Conservation (phyloP, 2,888 invertebrate genomes). For the Hybos culiciformis region DNA sequence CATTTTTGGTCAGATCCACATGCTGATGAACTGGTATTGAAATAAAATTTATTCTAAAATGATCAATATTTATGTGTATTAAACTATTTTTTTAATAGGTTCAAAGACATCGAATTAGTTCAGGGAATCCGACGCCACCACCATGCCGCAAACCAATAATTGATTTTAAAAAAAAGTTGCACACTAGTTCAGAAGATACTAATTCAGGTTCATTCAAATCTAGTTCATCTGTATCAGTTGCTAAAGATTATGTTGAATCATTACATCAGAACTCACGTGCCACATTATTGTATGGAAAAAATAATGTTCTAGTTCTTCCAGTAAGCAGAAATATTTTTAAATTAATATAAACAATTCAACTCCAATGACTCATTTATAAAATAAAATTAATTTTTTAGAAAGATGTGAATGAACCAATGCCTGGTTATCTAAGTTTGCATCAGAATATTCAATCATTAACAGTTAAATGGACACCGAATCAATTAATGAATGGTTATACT, state of each 20-base stretch:
- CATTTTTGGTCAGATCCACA: conserved; percentile 89
- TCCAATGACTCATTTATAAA: background rate
- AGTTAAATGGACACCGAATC: conserved; percentile 95
- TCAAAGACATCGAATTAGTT: conserved; percentile 56
- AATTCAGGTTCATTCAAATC: conserved; percentile 32
- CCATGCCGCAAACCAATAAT: conserved; percentile 58
- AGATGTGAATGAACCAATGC: conserved; percentile 67
- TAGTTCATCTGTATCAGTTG: conserved; percentile 37
- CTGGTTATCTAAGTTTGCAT: conserved; percentile 85
- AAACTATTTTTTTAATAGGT: conserved; percentile 29
- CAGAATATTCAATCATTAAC: conserved; percentile 67
- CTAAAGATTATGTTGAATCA: conserved; percentile 88
- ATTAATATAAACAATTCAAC: background rate
- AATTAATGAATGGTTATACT: conserved; percentile 80
- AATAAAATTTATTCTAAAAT: background rate
- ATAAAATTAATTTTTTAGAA: conserved; percentile 46
- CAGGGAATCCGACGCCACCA: conserved; percentile 63
- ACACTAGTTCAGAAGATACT: conserved; percentile 64
- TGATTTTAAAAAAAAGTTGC: conserved; percentile 55
- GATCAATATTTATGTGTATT: background rate
- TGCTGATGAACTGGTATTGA: conserved; percentile 82
- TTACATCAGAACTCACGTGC: conserved; percentile 84
- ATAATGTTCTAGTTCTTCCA: conserved; percentile 77
- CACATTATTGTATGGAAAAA: conserved; percentile 84
- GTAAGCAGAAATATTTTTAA: conserved; percentile 46